phyloP scores from a whole-genome alignment of 2,113 vertebrate species.

The Prolemur simus region DNA sequence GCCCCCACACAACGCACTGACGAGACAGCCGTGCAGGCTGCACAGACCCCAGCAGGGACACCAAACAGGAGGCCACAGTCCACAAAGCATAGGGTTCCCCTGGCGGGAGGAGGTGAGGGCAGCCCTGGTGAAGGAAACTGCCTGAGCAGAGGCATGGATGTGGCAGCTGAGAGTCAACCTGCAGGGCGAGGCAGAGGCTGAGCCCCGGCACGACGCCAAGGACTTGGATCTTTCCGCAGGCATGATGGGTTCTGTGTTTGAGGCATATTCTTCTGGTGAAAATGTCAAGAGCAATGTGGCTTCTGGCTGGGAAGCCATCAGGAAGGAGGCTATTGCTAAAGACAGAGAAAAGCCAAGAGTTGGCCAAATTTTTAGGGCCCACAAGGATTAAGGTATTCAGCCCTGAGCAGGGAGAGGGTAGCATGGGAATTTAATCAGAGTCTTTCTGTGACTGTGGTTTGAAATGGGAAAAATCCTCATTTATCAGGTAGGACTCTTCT shows the following conservation, averaged over 20 bases:
- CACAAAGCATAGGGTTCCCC: not conserved
- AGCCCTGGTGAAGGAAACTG: no score
- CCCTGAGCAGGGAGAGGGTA: not conserved
- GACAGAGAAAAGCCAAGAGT: not conserved
- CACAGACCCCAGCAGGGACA: not conserved
- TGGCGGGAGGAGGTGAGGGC: not conserved
- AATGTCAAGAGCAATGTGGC: not conserved
- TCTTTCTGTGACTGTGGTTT: not conserved
- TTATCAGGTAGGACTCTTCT: not conserved
- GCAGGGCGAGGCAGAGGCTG: no score
- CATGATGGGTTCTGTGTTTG: rapidly evolving
- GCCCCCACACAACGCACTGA: rapidly evolving
- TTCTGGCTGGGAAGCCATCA: not conserved
- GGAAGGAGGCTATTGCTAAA: not conserved
- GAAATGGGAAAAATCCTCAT: not conserved
- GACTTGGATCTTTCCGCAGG: not conserved
- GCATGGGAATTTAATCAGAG: not conserved
- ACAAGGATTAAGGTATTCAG: not conserved
- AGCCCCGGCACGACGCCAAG: rapidly evolving
- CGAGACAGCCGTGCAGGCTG: not conserved
- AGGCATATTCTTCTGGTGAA: not conserved
- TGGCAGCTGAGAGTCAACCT: not conserved
- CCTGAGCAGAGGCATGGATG: no score
- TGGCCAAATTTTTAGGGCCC: not conserved
- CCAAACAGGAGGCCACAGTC: not conserved